phyloP scores from a whole-genome alignment of 2,888 invertebrate species.

The Ligdia adustata region DNA sequence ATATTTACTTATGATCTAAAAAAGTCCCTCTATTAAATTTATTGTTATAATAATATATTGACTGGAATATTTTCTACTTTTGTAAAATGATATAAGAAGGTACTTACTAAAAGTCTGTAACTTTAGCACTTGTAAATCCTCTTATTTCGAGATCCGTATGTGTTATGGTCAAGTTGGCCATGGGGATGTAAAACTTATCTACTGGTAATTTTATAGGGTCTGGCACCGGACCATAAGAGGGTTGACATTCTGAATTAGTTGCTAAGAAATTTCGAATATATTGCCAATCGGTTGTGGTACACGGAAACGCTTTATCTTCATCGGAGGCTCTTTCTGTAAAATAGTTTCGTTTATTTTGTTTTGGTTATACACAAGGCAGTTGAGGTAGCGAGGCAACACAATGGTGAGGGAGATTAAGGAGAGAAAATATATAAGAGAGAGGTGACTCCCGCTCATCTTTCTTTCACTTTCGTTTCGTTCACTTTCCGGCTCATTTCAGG shows the following conservation, averaged over 20 bases:
- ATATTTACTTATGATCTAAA: no score
- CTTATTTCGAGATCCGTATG: constrained; percentile 24
- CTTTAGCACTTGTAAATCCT: constrained; percentile 42
- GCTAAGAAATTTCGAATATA: constrained; percentile 40
- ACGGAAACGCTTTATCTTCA: constrained; percentile 32
- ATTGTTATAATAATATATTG: no score
- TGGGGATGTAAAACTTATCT: constrained; percentile 13
- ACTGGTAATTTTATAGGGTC: constrained; percentile 22
- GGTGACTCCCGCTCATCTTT: no score
- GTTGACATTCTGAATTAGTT: constrained; percentile 32
- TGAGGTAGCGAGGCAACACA: no score
- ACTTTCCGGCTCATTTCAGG: no score
- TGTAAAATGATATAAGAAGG: not conserved
- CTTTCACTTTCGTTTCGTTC: no score
- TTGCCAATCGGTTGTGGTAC: constrained; percentile 30
- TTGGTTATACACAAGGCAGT: no score
- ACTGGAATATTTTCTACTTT: no score
- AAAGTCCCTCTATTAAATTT: no score
- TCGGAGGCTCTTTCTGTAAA: constrained; percentile 7
- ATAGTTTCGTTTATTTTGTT: no score
- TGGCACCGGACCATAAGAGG: constrained; percentile 23
- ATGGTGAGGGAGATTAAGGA: no score
- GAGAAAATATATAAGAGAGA: no score
- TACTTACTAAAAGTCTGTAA: constrained; percentile 51
- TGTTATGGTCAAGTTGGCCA: constrained; percentile 39